Conservation (phyloP, 2,113 vertebrate genomes). For the Sapajus apella region DNA sequence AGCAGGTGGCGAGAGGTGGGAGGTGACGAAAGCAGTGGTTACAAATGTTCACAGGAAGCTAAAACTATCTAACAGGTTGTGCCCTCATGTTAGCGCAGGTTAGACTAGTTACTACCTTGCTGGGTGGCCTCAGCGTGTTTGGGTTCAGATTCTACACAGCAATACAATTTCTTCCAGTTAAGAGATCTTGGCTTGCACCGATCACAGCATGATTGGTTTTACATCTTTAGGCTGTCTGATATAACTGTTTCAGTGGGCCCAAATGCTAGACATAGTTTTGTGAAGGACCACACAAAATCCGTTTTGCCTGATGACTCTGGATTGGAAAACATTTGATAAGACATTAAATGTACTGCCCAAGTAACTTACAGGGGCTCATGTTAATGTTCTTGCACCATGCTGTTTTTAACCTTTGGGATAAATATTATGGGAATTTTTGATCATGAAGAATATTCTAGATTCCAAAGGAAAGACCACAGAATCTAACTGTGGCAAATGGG, state of each 20-base stretch:
- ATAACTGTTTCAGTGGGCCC: not conserved
- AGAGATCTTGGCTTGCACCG: too few species aligned
- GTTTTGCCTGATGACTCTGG: not conserved
- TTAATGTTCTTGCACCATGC: not conserved
- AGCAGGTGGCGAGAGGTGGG: too few species aligned
- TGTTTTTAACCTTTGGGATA: not conserved
- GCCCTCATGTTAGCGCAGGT: too few species aligned
- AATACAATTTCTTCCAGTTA: too few species aligned
- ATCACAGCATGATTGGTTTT: not conserved
- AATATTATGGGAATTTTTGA: not conserved
- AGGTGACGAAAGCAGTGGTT: too few species aligned
- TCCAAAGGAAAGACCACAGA: not conserved
- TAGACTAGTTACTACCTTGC: too few species aligned
- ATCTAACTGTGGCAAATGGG: not conserved
- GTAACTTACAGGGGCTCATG: not conserved
- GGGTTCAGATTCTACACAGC: too few species aligned
- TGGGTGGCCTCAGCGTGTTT: too few species aligned
- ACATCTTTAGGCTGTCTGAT: not conserved
- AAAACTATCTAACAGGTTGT: too few species aligned
- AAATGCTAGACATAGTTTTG: not conserved
- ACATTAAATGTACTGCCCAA: not conserved
- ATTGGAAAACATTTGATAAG: not conserved
- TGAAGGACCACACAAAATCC: not conserved
- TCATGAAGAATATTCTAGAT: not conserved
- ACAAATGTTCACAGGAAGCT: too few species aligned